Conservation (phyloP, 1,140 invertebrate species). For the Berghia stephanieae region DNA sequence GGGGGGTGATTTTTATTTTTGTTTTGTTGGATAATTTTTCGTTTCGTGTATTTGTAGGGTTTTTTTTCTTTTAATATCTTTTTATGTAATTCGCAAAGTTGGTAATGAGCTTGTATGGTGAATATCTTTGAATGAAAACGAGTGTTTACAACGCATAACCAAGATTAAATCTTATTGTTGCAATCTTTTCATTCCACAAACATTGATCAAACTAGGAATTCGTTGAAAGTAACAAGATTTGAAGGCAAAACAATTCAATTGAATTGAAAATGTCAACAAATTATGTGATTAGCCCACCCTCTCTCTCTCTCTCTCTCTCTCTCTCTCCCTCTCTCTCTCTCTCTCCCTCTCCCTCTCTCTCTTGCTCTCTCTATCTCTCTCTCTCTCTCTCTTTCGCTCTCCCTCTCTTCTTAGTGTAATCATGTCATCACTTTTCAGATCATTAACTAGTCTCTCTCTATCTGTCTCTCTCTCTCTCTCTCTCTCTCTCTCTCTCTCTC, state of each 20-base stretch:
- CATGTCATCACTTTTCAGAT: no score
- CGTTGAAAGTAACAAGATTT: neutral
- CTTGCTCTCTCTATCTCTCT: neutral
- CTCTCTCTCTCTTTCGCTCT: neutral
- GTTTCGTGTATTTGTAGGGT: no score
- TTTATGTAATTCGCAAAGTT: no score
- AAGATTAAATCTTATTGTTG: neutral
- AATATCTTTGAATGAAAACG: neutral
- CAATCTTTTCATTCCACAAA: neutral
- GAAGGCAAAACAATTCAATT: neutral
- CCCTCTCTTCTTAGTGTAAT: neutral
- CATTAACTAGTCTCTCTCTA: constrained; percentile 5
- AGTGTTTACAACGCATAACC: neutral
- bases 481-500: neutral
- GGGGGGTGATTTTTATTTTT: no score
- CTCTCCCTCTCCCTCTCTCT: neutral
- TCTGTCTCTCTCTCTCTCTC: constrained; percentile 9
- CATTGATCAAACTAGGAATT: neutral
- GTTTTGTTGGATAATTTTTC: no score
- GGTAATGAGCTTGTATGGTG: neutral
- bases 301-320: constrained; percentile 5
- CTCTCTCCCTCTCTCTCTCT: neutral
- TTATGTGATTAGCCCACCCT: neutral
- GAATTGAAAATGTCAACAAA: constrained; percentile 1
- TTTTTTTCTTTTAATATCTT: no score